Evolutionary conservation across 2,113 vertebrate genomes (phyloP), one percentile per base, ranked within the genome.

Genomic region (Pseudopipra pipra): DNA sequence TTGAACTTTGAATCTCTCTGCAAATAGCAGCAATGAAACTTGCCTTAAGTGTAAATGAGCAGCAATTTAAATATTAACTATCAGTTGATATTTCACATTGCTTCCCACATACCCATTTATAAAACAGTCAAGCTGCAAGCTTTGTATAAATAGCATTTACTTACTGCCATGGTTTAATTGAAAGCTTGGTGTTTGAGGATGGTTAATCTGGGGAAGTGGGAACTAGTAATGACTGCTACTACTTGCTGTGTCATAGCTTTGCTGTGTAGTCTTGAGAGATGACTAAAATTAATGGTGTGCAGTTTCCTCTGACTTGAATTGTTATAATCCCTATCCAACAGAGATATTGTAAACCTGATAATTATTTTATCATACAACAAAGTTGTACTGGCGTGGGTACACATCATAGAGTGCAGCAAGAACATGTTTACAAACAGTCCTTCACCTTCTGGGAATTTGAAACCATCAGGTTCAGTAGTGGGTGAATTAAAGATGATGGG

Each of bases 21-120:
- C 74, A 85, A 87, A 87, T 62, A 94, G 74, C 44, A 67, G 59
- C n/a, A 65, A 18, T 72, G 49, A 87, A 87, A 65, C 56, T 67
- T 93, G 44, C 70, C 74, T 74, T 12, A 89, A 95, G 74, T 81
- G 43, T 87, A 87, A 95, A 63, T 3, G 24, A 94, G 78, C 47
- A 85, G 33, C 8, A 9, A 90, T 87, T 93, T 91, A 72, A 94
- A 87, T 94, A 95, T 87, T 95, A 96, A 92, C 70, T 85, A 82
- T 80, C 85, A 84, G 62, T 67, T 94, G 81, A 67, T 94, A 91
- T 93, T 94, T 93, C 74, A 78, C 82, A 79, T 72, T 8, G 21
- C 47, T 95, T 92, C 91, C 75, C 72, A 92, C 72, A 37, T 75
- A 39, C 31, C 85, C 54, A 79, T 87, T 93, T 95, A 46, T 85